phyloP scores from a whole-genome alignment of 2,888 invertebrate species.

The Polietes domitor region DNA sequence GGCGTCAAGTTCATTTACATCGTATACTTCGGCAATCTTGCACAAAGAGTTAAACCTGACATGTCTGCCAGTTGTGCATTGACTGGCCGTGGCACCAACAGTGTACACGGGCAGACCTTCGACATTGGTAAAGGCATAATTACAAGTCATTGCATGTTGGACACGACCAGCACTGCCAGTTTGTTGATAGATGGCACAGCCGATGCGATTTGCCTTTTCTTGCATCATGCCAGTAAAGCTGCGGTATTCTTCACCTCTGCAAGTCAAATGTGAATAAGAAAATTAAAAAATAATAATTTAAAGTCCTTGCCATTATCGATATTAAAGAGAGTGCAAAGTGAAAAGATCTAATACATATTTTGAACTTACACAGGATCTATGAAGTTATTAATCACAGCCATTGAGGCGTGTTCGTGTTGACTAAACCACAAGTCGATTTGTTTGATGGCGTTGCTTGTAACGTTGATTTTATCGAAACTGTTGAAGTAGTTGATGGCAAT shows the following conservation, averaged over 20 bases:
- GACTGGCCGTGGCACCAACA: constrained; percentile 67
- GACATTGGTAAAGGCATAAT: constrained; percentile 69
- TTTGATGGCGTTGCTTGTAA: background rate
- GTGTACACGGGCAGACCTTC: constrained; percentile 69
- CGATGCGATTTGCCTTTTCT: constrained; percentile 72
- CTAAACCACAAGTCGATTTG: constrained; percentile 72
- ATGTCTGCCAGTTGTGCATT: constrained; percentile 70
- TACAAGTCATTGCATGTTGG: constrained; percentile 8
- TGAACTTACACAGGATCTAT: too few relatives aligned
- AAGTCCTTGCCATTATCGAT: too few relatives aligned
- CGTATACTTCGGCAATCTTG: constrained; percentile 70
- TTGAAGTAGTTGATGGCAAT: constrained; percentile 69
- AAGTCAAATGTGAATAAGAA: too few relatives aligned
- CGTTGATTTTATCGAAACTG: constrained; percentile 21
- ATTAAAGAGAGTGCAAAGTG: too few relatives aligned
- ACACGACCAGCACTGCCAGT: constrained; percentile 39
- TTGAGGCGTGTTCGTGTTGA: constrained; percentile 60
- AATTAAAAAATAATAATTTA: too few relatives aligned
- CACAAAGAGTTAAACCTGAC: constrained; percentile 69
- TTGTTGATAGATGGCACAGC: constrained; percentile 72
- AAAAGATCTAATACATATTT: too few relatives aligned
- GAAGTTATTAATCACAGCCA: background rate
- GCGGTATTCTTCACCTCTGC: background rate
- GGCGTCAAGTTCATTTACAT: background rate
- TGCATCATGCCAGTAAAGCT: constrained; percentile 69